Evolutionary conservation across 2,113 vertebrate genomes (phyloP).

Genomic region (Dasyornis broadbenti): DNA sequence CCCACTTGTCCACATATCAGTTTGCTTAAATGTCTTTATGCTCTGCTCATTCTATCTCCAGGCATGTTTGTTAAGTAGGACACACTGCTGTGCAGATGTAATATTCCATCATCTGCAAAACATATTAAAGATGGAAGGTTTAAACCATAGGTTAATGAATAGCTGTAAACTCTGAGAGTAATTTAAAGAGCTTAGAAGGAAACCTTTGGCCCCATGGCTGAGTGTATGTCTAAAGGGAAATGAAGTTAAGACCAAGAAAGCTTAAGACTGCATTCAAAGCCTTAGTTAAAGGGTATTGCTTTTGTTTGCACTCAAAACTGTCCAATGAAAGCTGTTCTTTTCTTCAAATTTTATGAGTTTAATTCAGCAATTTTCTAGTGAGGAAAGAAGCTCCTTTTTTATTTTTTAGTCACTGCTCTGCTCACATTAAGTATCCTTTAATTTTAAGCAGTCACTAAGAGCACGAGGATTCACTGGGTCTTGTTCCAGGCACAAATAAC

Average conservation of each 20-base stretch:
- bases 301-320: not conserved
- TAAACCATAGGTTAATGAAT: constrained; percentile 27
- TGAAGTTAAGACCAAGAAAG: not conserved
- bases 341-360: not conserved
- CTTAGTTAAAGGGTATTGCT: not conserved
- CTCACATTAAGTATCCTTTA: not conserved
- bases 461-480: not conserved
- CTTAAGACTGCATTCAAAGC: not conserved
- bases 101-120: not conserved
- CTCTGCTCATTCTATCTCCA: not conserved
- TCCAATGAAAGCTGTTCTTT: not conserved
- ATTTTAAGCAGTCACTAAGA: not conserved
- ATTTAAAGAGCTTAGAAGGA: not conserved
- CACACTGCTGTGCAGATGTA: not conserved
- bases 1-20: not conserved
- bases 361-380: not conserved
- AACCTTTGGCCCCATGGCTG: not conserved
- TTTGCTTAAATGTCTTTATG: not conserved
- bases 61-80: not conserved
- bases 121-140: not conserved
- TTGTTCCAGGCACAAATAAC: not conserved
- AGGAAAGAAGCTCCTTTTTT: not conserved
- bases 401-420: not conserved
- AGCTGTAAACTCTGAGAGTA: not conserved
- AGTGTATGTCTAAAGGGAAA: not conserved